These are phyloP conservation scores for Plutella xylostella DNA, from an alignment of 2,888 invertebrate species.

Conservation along the genomic window DNA sequence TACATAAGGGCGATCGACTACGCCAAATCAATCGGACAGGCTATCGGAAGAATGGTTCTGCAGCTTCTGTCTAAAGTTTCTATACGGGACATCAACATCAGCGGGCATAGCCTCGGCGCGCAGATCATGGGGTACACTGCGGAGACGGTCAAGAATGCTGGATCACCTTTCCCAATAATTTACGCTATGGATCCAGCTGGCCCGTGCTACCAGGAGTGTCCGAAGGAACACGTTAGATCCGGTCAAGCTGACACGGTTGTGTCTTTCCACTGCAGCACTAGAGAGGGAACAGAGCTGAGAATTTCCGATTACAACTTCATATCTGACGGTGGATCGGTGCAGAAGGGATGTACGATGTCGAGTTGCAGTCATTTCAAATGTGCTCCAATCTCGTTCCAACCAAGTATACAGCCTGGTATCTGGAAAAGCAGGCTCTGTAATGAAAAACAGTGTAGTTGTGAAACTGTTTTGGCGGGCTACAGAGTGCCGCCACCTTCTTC, in stretches of 20 bases:
- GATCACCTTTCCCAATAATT: background rate
- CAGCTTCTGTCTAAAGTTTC: background rate
- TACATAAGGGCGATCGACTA: background rate
- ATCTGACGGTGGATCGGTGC: background rate
- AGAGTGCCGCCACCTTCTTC: background rate
- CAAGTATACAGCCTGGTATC: background rate
- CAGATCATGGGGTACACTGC: constrained; percentile 2
- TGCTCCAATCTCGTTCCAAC: background rate
- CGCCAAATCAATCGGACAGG: background rate
- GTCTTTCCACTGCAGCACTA: background rate
- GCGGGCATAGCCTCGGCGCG: constrained; percentile 1
- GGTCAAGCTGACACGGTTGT: background rate
- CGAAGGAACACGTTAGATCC: background rate
- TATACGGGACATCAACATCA: background rate
- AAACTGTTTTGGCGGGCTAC: background rate
- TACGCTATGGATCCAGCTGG: background rate
- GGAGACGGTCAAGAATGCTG: background rate
- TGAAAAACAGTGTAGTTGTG: background rate
- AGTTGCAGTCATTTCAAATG: background rate
- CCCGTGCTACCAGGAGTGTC: background rate
- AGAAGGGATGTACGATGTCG: background rate
- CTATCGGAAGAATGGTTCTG: background rate
- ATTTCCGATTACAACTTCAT: background rate
- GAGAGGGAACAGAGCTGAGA: background rate
- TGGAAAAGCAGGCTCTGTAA: background rate